Evolutionary conservation across 2,797 vertebrate species (phyloP).

Genomic region (Platalea minor): DNA sequence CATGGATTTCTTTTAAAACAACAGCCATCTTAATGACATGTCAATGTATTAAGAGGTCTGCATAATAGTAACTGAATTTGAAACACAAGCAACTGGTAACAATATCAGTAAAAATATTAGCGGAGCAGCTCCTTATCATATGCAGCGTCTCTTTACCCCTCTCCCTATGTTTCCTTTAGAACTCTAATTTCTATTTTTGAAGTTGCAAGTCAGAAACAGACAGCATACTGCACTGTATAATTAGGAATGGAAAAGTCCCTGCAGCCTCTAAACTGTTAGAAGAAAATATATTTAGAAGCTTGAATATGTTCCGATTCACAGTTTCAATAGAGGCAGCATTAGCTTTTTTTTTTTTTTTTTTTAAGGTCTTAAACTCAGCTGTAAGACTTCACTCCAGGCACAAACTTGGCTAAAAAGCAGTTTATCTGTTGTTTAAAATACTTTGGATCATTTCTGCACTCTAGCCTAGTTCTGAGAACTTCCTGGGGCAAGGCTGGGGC

Average conservation of each 20-base stretch:
- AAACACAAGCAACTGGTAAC: not conserved
- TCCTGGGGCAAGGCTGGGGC: not conserved
- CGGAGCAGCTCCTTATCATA: not conserved
- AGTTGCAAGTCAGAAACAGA: conserved; percentile 37
- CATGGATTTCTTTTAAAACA: not conserved
- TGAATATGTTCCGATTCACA: conserved; percentile 7
- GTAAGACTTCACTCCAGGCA: not conserved
- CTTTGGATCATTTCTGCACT: not conserved
- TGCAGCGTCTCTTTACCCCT: not conserved
- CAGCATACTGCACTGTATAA: not conserved
- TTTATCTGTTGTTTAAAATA: conserved; percentile 25
- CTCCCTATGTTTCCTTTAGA: not conserved
- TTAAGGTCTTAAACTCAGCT: not conserved
- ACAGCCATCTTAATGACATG: not conserved
- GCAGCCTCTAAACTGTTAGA: conserved; percentile 5
- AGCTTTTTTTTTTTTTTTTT: not conserved
- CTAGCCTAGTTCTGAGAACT: not conserved
- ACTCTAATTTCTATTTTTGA: conserved; percentile 11
- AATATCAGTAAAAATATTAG: not conserved
- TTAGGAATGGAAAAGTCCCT: conserved; percentile 52
- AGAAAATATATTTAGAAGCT: conserved; percentile 42
- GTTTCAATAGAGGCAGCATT: not conserved
- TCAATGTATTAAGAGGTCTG: not conserved
- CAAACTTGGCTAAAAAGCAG: not conserved
- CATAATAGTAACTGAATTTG: not conserved